These are phyloP conservation scores for Drosophila stalkeri DNA, from an alignment of 2,888 invertebrate species.

Conservation along the genomic window DNA sequence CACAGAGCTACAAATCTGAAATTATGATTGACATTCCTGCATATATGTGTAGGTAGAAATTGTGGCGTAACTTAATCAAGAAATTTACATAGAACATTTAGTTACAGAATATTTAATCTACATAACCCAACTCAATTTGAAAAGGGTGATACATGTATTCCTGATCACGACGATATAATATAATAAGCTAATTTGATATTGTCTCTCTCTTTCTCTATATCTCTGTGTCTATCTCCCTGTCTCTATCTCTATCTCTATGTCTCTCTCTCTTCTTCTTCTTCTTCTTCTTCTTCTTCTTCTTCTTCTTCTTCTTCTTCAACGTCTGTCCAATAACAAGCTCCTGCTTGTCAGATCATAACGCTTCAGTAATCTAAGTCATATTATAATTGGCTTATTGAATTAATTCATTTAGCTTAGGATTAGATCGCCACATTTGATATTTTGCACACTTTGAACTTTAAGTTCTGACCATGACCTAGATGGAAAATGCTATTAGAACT, in stretches of 20 bases:
- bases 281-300: background rate
- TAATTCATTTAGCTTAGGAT: background rate
- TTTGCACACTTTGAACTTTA: background rate
- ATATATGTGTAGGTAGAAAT: background rate
- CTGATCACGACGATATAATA: too few relatives aligned
- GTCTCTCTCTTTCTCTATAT: background rate
- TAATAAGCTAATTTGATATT: too few relatives aligned
- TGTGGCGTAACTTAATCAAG: background rate
- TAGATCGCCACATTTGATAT: background rate
- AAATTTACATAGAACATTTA: background rate
- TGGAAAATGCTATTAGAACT: background rate
- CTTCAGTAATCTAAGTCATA: background rate
- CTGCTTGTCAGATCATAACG: background rate
- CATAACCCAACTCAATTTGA: too few relatives aligned
- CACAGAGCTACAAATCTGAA: background rate
- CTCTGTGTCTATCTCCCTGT: background rate
- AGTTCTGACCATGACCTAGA: slow-evolving; percentile 1
- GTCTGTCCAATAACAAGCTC: too few relatives aligned
- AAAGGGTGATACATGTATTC: too few relatives aligned
- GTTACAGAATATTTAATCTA: too few relatives aligned
- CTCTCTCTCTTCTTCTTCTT: background rate
- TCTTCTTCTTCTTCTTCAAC: too few relatives aligned
- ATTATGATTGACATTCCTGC: background rate
- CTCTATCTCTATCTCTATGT: background rate
- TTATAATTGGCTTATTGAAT: slow-evolving; percentile 1